Evolutionary conservation across 2,113 vertebrate genomes (phyloP).

Genomic region (Willisornis vidua): DNA sequence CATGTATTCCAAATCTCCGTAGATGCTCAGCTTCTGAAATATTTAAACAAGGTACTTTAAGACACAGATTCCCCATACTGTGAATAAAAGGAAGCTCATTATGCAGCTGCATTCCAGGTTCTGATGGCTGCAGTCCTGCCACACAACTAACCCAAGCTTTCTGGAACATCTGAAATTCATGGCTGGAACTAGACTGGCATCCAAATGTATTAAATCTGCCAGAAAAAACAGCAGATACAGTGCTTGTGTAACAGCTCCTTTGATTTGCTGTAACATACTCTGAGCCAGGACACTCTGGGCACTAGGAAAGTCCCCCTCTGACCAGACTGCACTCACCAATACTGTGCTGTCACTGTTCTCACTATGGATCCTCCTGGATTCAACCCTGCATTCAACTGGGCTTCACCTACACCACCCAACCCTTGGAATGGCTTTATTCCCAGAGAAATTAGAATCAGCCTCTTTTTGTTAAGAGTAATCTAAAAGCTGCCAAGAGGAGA

Average conservation of each 20-base stretch:
- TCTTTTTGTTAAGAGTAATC: neutral
- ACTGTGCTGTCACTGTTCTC: neutral
- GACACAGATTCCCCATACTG: neutral
- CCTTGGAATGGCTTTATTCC: rapidly evolving
- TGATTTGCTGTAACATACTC: neutral
- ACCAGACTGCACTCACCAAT: neutral
- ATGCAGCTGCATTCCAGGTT: neutral
- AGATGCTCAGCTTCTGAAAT: conserved; percentile 95
- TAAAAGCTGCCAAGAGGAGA: neutral
- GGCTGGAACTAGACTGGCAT: neutral
- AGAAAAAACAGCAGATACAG: neutral
- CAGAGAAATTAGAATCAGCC: neutral
- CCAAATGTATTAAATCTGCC: neutral
- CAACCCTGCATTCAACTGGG: neutral
- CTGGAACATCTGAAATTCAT: neutral
- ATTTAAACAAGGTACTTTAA: conserved; percentile 31
- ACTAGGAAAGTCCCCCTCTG: neutral
- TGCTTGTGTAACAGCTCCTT: neutral
- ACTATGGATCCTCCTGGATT: neutral
- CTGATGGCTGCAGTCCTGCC: neutral
- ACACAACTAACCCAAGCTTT: neutral
- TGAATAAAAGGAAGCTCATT: neutral
- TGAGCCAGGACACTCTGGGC: neutral
- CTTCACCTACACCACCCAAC: neutral
- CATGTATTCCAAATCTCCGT: conserved; percentile 89